Percentiles rank a stretch among this genome's conserved stretches.
phyloP scores from a whole-genome alignment of 2,888 invertebrate species.

The Auanema freiburgensis region DNA sequence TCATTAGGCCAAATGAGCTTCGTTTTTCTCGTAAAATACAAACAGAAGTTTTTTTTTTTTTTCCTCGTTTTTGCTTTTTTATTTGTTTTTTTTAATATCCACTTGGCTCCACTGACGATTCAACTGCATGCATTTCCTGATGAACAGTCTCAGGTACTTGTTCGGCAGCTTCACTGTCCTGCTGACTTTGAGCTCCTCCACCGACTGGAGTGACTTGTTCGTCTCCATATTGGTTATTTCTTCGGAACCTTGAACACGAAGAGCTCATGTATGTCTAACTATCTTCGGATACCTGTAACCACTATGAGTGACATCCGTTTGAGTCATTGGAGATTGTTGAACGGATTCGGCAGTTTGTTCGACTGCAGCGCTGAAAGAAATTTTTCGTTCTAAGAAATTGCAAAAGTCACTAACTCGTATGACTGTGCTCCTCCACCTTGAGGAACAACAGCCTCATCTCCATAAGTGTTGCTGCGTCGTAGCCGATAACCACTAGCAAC shows the following conservation, averaged over 20 bases:
- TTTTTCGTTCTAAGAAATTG: background rate
- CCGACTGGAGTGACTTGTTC: slow-evolving; percentile 14
- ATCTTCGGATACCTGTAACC: slow-evolving; percentile 9
- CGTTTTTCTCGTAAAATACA: slow-evolving; percentile 2
- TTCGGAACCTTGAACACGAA: background rate
- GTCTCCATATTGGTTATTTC: slow-evolving; percentile 21
- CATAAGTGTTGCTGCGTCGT: background rate
- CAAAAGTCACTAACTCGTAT: background rate
- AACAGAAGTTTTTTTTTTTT: slow-evolving; percentile 1
- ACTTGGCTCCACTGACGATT: slow-evolving; percentile 1
- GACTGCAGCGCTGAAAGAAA: slow-evolving; percentile 1
- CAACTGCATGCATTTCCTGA: background rate
- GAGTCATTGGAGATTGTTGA: background rate
- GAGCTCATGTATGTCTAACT: background rate
- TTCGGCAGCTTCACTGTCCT: background rate
- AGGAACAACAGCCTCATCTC: background rate
- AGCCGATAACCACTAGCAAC: background rate
- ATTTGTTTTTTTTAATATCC: slow-evolving; percentile 4
- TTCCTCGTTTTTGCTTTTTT: no score
- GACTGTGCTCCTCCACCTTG: background rate
- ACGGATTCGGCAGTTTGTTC: slow-evolving; percentile 1
- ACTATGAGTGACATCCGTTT: slow-evolving; percentile 4
- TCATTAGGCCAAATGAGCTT: background rate
- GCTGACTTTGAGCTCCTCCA: background rate
- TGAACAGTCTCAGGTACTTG: slow-evolving; percentile 5